Conservation (phyloP, 2,797 vertebrate genomes). For the Bradypodion pumilum region DNA sequence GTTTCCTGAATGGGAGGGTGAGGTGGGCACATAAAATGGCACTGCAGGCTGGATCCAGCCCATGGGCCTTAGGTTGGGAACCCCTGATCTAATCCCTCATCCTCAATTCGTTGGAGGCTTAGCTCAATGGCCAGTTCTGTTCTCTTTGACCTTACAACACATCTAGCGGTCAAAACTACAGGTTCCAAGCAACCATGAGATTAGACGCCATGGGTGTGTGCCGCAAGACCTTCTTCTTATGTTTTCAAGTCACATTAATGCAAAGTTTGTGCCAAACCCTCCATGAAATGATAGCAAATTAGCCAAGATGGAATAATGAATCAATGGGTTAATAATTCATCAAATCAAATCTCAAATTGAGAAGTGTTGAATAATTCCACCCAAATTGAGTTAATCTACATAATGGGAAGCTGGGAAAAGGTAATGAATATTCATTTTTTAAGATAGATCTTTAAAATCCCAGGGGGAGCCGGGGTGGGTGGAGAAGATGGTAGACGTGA, state of each 20-base stretch:
- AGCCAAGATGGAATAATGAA: slow-evolving; percentile 19
- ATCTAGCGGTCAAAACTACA: neutral
- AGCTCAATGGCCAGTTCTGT: neutral
- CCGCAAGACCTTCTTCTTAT: neutral
- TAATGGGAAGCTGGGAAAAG: slow-evolving; percentile 5
- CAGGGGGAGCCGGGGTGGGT: neutral
- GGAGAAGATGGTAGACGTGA: neutral
- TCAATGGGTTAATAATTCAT: slow-evolving; percentile 35
- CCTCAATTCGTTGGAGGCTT: neutral
- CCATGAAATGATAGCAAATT: neutral
- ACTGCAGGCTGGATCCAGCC: too few species aligned
- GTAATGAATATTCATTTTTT: slow-evolving; percentile 10
- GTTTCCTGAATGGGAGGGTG: too few species aligned
- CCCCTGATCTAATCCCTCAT: too few species aligned
- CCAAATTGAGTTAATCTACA: slow-evolving; percentile 4
- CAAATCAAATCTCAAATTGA: slow-evolving; percentile 12
- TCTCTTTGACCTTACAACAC: neutral
- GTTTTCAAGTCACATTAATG: neutral
- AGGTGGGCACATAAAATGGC: too few species aligned
- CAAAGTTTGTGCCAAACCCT: neutral
- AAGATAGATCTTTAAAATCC: neutral
- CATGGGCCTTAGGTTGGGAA: neutral
- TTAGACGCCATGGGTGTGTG: too few species aligned
- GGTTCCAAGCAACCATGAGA: too few species aligned
- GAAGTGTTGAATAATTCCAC: slow-evolving; percentile 24